A percentile compares a stretch with the other conserved stretches of the same genome.
phyloP scores from a whole-genome alignment of 2,113 vertebrate species.

The Mungos mungo region DNA sequence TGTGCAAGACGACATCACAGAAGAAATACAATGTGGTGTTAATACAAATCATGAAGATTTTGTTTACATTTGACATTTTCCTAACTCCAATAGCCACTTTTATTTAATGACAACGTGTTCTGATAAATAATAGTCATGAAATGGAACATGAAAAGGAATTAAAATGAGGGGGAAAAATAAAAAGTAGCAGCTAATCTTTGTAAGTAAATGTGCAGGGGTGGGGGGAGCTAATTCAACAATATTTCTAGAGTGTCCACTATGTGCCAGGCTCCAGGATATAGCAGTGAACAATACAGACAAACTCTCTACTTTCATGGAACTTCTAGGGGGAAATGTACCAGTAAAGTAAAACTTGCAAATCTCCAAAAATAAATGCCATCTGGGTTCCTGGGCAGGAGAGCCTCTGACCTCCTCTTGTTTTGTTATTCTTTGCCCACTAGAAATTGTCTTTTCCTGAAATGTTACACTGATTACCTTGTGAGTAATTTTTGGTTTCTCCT shows the following conservation, averaged over 20 bases:
- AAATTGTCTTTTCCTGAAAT: not conserved
- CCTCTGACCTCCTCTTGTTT: not conserved
- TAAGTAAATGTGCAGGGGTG: not conserved
- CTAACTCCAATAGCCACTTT: not conserved
- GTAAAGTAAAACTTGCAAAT: not conserved
- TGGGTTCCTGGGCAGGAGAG: not conserved
- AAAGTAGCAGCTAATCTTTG: not conserved
- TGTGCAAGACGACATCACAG: not conserved
- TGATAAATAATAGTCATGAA: slow-evolving; percentile 10
- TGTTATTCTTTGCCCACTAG: not conserved
- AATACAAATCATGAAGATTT: not conserved
- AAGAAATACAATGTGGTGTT: not conserved
- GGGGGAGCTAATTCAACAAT: not conserved
- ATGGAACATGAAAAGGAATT: slow-evolving; percentile 7
- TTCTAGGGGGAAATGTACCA: not conserved
- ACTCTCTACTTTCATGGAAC: not conserved
- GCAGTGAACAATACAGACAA: not conserved
- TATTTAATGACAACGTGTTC: slow-evolving; percentile 6
- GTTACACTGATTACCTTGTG: not conserved
- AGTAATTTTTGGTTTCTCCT: not conserved
- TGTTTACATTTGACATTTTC: slow-evolving; percentile 15
- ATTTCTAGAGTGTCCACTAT: not conserved
- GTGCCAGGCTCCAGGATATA: not conserved
- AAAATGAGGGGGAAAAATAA: not conserved
- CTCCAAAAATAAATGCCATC: not conserved